Evolutionary conservation across 2,888 invertebrate species (phyloP).

Genomic region (Heliconius aoede): DNA sequence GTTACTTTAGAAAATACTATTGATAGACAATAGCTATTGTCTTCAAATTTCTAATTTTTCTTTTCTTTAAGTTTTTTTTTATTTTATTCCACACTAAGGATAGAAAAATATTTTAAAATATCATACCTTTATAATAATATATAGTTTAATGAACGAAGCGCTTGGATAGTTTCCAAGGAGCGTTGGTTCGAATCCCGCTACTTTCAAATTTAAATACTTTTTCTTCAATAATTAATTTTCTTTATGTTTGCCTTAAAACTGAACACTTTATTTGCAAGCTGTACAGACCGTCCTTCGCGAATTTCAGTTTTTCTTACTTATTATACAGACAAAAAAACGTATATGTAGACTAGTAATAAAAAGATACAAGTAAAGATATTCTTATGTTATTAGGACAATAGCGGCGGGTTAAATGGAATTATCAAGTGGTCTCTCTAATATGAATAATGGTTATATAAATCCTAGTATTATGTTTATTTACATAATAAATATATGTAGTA

Average conservation of each 20-base stretch:
- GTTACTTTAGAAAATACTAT: too few species aligned
- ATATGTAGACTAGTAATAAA: constrained; percentile 69
- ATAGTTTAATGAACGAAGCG: too few species aligned
- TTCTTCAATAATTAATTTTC: too few species aligned
- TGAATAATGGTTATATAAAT: constrained; percentile 42
- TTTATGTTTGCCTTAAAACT: too few species aligned
- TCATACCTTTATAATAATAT: background rate
- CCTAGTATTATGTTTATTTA: constrained; percentile 37
- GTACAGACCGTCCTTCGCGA: constrained; percentile 58
- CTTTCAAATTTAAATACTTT: too few species aligned
- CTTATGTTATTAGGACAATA: constrained; percentile 49
- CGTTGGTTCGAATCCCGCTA: too few species aligned
- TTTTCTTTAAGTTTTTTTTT: too few species aligned
- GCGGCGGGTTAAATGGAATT: constrained; percentile 45
- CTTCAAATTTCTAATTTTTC: too few species aligned
- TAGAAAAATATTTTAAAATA: background rate
- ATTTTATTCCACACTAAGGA: background rate
- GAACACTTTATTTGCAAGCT: constrained; percentile 52
- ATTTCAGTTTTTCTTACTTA: constrained; percentile 70
- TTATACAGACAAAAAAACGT: constrained; percentile 55
- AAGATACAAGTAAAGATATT: constrained; percentile 56
- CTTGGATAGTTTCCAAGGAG: too few species aligned
- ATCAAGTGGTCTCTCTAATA: constrained; percentile 38
- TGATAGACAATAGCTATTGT: too few species aligned
- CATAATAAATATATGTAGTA: constrained; percentile 37